Evolutionary conservation across 2,888 invertebrate species (phyloP), one percentile per base, ranked within the genome.

Genomic region (Eulithis testata): DNA sequence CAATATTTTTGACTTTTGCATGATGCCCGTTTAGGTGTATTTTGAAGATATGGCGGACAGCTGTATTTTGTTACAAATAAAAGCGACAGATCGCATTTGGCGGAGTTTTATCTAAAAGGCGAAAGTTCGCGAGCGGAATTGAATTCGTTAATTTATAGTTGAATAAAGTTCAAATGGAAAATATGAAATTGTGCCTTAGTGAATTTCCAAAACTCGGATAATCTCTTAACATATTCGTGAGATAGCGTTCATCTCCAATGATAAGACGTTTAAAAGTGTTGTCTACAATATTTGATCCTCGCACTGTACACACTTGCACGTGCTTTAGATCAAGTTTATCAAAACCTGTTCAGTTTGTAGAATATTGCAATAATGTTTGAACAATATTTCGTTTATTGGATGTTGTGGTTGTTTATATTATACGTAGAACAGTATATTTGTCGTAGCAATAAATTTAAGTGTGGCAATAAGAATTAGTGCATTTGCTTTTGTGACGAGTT

Each of bases 181-280:
- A 89, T 64, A 85, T 88, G 87, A 89, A 90, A 92, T 91, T 91
- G 92, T 93, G 92, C 92, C 92, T 93, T 93, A 92, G 91, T 88
- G 89, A 84, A 85, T 88, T 89, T 85, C 75, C 76, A 65, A 58
- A 62, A 86, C 86, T 84, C 84, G 82, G 68, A 64, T 62, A 81
- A 80, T 80, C 80, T 79, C 72, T 73, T 9, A 71, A 72, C 76
- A 72, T 70, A 76, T 64, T 75, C 76, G 79, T 76, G 73, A 76
- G 74, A 70, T 72, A 69, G 70, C 63, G 72, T 77, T 76, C 71
- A 60, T 74, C 77, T 76, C 44, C 74, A 71, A 70, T 72, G 14
- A 71, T 69, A 73, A 73, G 67, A 73, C 49, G 49, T 21, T 21
- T 74, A 74, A 78, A 78, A 80, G 79, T 79, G 75, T 76, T 78